These are phyloP conservation scores for Tetanocera ferruginea DNA, from an alignment of 2,888 invertebrate species.

Conservation along the genomic window DNA sequence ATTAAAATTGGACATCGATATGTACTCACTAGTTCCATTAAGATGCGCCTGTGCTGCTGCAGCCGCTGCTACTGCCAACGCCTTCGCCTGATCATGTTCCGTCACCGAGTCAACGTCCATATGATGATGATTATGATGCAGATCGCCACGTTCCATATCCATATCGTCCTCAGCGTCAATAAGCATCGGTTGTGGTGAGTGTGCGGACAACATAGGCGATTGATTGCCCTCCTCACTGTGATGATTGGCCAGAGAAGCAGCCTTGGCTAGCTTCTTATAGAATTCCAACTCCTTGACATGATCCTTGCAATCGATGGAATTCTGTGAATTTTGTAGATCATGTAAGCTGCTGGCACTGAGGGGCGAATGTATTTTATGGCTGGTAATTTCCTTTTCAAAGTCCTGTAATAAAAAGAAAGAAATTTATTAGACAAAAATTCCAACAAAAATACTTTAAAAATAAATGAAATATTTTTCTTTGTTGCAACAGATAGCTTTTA, in stretches of 20 bases:
- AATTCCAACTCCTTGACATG: slow-evolving; percentile 67
- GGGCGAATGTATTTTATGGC: slow-evolving; percentile 65
- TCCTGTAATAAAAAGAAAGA: slow-evolving; percentile 58
- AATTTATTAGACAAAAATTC: neutral
- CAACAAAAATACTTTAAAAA: neutral
- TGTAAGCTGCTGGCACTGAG: slow-evolving; percentile 53
- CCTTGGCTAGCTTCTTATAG: slow-evolving; percentile 66
- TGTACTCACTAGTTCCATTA: slow-evolving; percentile 77
- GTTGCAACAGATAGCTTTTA: neutral
- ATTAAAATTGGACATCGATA: slow-evolving; percentile 66
- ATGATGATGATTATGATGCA: slow-evolving; percentile 43
- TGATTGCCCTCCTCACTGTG: slow-evolving; percentile 37
- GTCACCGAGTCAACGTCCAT: slow-evolving; percentile 48
- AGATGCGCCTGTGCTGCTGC: slow-evolving; percentile 74
- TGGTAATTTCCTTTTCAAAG: slow-evolving; percentile 66
- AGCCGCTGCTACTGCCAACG: slow-evolving; percentile 69
- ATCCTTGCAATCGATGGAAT: slow-evolving; percentile 58
- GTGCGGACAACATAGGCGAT: slow-evolving; percentile 35
- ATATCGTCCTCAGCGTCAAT: slow-evolving; percentile 56
- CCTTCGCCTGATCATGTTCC: slow-evolving; percentile 67
- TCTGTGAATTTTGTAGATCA: slow-evolving; percentile 40
- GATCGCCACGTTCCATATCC: slow-evolving; percentile 28
- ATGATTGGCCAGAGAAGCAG: slow-evolving; percentile 61
- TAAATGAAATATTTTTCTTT: neutral
- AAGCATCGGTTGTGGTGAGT: slow-evolving; percentile 59